These are phyloP conservation scores for Augochlora pura DNA, from an alignment of 1,140 invertebrate genomes.

Conservation along the genomic window DNA sequence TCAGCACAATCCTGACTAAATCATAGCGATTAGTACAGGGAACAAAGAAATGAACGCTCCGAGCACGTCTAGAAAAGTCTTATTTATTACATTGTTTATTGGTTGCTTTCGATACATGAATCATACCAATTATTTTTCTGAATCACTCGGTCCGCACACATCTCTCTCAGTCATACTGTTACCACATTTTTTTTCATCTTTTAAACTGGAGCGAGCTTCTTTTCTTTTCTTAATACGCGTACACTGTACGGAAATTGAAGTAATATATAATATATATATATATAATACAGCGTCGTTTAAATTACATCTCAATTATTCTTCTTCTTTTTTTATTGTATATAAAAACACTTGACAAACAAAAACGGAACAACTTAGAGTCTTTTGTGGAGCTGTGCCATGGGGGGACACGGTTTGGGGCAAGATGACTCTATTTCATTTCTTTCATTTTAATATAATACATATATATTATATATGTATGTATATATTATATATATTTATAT, in stretches of 20 bases:
- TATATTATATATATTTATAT: background rate
- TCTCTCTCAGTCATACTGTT: slow-evolving; percentile 70
- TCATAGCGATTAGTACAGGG: background rate
- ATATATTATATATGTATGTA: slow-evolving; percentile 16
- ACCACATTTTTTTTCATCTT: slow-evolving; percentile 45
- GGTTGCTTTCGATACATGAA: slow-evolving; percentile 66
- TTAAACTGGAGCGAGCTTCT: slow-evolving; percentile 57
- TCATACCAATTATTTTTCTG: slow-evolving; percentile 59
- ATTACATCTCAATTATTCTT: slow-evolving; percentile 73
- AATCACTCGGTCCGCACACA: slow-evolving; percentile 72
- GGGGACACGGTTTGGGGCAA: slow-evolving; percentile 51
- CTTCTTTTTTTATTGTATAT: slow-evolving; percentile 71
- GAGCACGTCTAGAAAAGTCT: slow-evolving; percentile 74
- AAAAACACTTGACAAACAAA: slow-evolving; percentile 80
- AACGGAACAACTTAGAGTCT: slow-evolving; percentile 79
- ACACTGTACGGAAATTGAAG: slow-evolving; percentile 74
- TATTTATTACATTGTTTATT: slow-evolving; percentile 75
- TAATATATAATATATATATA: slow-evolving; percentile 72
- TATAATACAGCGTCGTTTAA: slow-evolving; percentile 73
- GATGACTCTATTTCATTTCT: slow-evolving; percentile 28
- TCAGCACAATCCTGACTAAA: no score
- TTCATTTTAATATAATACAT: slow-evolving; percentile 12
- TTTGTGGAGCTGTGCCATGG: slow-evolving; percentile 69
- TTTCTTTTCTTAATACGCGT: slow-evolving; percentile 64
- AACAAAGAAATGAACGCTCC: slow-evolving; percentile 45